Evolutionary conservation across 2,113 vertebrate genomes (phyloP), one percentile per base, ranked within the genome.

Genomic region (Neodontobutis hainanensis): DNA sequence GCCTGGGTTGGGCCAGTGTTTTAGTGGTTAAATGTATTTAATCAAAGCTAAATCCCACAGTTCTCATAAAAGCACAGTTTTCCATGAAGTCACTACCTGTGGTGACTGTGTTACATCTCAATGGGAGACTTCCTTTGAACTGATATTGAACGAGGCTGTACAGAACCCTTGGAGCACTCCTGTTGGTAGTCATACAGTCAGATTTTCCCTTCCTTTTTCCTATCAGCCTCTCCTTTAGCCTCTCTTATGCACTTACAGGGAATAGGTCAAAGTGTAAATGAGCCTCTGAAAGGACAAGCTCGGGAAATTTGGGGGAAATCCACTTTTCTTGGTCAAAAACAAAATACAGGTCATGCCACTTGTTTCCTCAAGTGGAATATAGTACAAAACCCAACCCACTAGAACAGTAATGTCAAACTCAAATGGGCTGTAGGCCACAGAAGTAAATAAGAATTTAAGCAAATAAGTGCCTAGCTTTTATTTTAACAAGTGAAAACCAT

Each of bases 101-200:
- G 61, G 70, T 14, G 14, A 53, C 69, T 61, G 69, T 73, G 67
- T 51, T 35, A 12, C 55, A 64, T 15, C 75, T 78, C 75, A 58
- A 19, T 38, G 34, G 65, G 72, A 68, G 67, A 53, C 40, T 66
- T 4, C 51, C 48, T 84, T 85, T 87, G 71, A 85, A 79, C 65
- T 58, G 43, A 15, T 60, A 62, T 59, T 66, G 27, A 34, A 46
- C 32, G 32, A 36, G 8, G 8, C 77, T 51, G 45, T 46, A 42
- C 53, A 69, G 8, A n/a, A n/a, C n/a, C n/a, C n/a, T n/a, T n/a
- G n/a, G n/a, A 11, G 60, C 51, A n/a, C 75, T 48, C 34, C 42
- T 52, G 75, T 69, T 70, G 63, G 53, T 48, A 61, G 46, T 32
- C 40, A 60, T 14, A 65, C 59, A 61, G 56, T 49, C 38, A 34